Evolutionary conservation across 2,888 invertebrate species (phyloP).

Genomic region (Eulithis prunata): DNA sequence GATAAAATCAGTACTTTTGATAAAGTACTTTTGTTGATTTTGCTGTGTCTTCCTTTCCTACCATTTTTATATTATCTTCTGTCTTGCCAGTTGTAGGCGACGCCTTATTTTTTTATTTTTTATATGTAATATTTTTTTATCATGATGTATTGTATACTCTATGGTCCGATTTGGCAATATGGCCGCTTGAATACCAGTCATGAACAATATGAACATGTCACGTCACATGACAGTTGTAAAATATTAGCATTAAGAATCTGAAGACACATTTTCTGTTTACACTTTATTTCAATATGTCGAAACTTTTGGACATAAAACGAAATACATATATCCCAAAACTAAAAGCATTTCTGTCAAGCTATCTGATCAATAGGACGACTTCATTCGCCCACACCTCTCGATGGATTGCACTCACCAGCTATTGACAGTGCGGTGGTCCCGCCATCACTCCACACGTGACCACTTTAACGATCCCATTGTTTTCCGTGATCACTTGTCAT

Average conservation of each 20-base stretch:
- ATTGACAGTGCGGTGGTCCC: slow-evolving; percentile 74
- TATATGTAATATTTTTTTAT: too few relatives aligned
- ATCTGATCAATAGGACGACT: slow-evolving; percentile 29
- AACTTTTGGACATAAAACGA: slow-evolving; percentile 7
- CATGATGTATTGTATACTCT: too few relatives aligned
- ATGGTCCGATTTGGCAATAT: too few relatives aligned
- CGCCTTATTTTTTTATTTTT: too few relatives aligned
- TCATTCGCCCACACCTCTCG: slow-evolving; percentile 29
- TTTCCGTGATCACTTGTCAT: slow-evolving; percentile 75
- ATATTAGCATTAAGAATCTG: too few relatives aligned
- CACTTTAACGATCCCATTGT: slow-evolving; percentile 81
- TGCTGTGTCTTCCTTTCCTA: too few relatives aligned
- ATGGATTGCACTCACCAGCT: slow-evolving; percentile 50
- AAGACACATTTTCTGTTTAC: too few relatives aligned
- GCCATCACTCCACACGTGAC: slow-evolving; percentile 70
- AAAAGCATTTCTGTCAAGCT: slow-evolving; percentile 16
- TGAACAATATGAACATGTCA: too few relatives aligned
- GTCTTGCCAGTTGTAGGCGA: too few relatives aligned
- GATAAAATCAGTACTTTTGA: slow-evolving; percentile 1
- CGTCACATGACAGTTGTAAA: too few relatives aligned
- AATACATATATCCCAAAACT: slow-evolving; percentile 8
- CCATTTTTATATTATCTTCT: too few relatives aligned
- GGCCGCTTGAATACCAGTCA: too few relatives aligned
- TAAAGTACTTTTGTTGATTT: not conserved
- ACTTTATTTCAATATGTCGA: not conserved